These are phyloP conservation scores for Volucella bombylans DNA, from an alignment of 2,888 invertebrate genomes.

Conservation along the genomic window DNA sequence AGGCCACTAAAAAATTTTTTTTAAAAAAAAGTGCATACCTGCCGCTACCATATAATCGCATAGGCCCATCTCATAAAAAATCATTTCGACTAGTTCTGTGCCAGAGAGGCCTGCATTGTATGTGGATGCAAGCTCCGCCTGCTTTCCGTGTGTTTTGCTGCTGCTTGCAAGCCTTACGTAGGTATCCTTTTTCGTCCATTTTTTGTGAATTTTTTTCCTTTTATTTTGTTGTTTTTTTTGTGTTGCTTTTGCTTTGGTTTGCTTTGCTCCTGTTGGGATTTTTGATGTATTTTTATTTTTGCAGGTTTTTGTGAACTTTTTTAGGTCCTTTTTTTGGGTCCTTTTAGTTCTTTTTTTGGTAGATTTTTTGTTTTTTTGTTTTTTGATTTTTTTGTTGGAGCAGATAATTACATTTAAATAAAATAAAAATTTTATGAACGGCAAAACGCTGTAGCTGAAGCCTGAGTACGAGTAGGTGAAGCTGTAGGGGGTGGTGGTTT, in stretches of 20 bases:
- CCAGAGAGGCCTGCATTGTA: slow-evolving; percentile 55
- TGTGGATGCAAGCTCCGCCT: slow-evolving; percentile 71
- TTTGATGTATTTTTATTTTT: slow-evolving; percentile 48
- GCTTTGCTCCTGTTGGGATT: slow-evolving; percentile 35
- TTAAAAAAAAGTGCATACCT: slow-evolving; percentile 55
- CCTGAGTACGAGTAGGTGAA: slow-evolving; percentile 39
- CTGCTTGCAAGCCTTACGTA: slow-evolving; percentile 49
- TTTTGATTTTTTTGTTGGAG: slow-evolving; percentile 63
- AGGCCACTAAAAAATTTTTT: neutral
- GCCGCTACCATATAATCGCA: slow-evolving; percentile 70
- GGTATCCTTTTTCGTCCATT: slow-evolving; percentile 47
- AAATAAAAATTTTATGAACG: slow-evolving; percentile 74
- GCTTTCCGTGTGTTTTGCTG: slow-evolving; percentile 68
- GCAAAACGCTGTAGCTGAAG: slow-evolving; percentile 71
- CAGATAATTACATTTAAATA: slow-evolving; percentile 74
- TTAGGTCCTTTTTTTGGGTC: slow-evolving; percentile 35
- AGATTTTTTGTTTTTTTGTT: slow-evolving; percentile 7
- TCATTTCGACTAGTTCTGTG: slow-evolving; percentile 71
- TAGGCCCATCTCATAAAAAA: slow-evolving; percentile 73
- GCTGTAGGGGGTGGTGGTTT: slow-evolving; percentile 5
- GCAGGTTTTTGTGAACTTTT: slow-evolving; percentile 25
- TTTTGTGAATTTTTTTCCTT: slow-evolving; percentile 37
- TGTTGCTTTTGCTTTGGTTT: slow-evolving; percentile 38
- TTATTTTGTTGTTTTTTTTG: slow-evolving; percentile 30
- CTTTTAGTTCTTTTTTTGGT: slow-evolving; percentile 35